These are phyloP conservation scores for Conus ventricosus DNA, from an alignment of 1,140 invertebrate species.

Conservation along the genomic window DNA sequence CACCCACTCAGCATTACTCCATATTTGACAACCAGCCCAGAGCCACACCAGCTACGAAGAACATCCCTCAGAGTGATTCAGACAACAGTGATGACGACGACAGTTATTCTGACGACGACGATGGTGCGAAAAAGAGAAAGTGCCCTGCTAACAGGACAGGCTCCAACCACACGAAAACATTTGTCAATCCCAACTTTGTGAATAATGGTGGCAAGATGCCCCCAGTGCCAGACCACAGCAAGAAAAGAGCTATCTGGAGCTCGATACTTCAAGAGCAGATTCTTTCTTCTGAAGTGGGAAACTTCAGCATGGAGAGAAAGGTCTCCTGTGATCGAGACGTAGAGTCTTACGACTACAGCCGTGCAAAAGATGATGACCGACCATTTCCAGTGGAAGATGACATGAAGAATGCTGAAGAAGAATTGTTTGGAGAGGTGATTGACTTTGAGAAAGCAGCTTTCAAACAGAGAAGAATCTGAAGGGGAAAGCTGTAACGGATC, in stretches of 20 bases:
- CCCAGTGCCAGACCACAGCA: not conserved
- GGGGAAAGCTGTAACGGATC: conserved; percentile 36
- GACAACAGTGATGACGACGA: conserved; percentile 17
- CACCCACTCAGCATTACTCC: conserved; percentile 4
- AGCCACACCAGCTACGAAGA: not conserved
- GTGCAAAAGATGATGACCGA: conserved; percentile 52
- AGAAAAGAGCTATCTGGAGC: conserved; percentile 60
- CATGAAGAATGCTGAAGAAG: conserved; percentile 30
- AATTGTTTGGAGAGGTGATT: conserved; percentile 51
- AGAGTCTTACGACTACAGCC: conserved; percentile 61
- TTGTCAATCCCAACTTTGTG: conserved; percentile 27
- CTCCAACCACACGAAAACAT: conserved; percentile 1
- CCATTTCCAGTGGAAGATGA: conserved; percentile 41
- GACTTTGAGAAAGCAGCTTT: conserved; percentile 42
- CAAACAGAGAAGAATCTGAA: conserved; percentile 27
- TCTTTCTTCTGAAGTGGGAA: conserved; percentile 53
- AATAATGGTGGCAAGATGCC: conserved; percentile 30
- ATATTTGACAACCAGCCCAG: conserved; percentile 8
- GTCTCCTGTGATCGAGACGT: conserved; percentile 47
- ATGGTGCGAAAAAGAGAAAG: not conserved
- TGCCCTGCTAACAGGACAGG: not conserved
- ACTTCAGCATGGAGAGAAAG: conserved; percentile 52
- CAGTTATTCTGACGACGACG: conserved; percentile 9
- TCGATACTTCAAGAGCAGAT: conserved; percentile 61
- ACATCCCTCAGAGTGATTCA: not conserved